Evolutionary conservation across 1,140 invertebrate species (phyloP), one percentile per base, ranked within the genome.

Genomic region (Zaprionus inermis): DNA sequence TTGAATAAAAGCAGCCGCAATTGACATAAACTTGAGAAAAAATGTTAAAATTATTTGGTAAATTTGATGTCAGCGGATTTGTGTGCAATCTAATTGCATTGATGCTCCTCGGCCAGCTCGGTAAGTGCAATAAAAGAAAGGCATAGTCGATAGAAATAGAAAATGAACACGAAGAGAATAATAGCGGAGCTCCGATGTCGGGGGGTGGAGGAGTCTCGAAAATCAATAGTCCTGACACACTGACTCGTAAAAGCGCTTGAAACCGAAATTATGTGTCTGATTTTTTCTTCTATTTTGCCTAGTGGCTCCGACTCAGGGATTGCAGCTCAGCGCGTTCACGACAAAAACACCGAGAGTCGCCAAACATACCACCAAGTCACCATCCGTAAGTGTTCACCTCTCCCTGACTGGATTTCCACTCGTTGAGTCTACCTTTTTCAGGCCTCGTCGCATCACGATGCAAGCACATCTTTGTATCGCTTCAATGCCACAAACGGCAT

Each of bases 401-500:
- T 58, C 18, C 38, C 12, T 30, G n/a, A 38, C n/a, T 32, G n/a
- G 16, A 20, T 6, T 28, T 71, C 1, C 18, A 41, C 3, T 20
- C 11, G 1, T 49, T 24, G 4, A 20, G 1, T 52, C 1, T 7
- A n/a, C 1, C n/a, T 6, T 11, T 49, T 68, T 10, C 38, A 92
- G 90, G 77, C 88, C 11, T 77, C 91, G 2, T 85, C 80, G 3
- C 83, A 90, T 59, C 91, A 85, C 30, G 90, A 92, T 76, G 83
- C 88, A 22, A 92, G 91, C 76, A 93, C 93, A 10, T 94, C 95
- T 0, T 92, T 95, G 2, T 96, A 95, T 84, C 93, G 95, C 12
- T 92, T 95, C 3, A 94, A 94, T 76, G 93, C 94, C 18, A 93
- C 93, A 66, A 94, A 94, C 46, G 94, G 94, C 3, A 94, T 94